A percentile compares a stretch with the other conserved stretches of the same genome.
These are phyloP conservation scores for Oreochromis niloticus DNA, from an alignment of 2,113 vertebrate genomes.

Conservation along the genomic window DNA sequence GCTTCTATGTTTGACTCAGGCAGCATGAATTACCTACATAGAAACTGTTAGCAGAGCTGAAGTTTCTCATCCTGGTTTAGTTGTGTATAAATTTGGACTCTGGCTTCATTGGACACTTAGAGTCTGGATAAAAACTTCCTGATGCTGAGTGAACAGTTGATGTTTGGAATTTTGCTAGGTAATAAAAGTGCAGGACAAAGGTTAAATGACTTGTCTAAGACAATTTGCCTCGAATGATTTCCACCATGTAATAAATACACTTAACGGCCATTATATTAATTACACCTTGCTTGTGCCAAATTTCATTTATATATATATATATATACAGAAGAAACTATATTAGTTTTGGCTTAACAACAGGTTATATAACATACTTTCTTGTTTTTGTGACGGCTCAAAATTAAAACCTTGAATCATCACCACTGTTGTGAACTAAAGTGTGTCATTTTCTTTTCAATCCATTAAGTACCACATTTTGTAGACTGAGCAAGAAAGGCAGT, in stretches of 20 bases:
- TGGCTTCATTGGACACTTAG: background rate
- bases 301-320: background rate
- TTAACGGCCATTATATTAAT: background rate
- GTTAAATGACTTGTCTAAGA: background rate
- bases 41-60: background rate
- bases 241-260: background rate
- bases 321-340: background rate
- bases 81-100: background rate
- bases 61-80: background rate
- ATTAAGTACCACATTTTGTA: background rate
- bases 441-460: background rate
- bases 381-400: background rate
- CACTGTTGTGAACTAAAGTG: background rate
- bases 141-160: background rate
- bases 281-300: background rate
- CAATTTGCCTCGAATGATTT: background rate
- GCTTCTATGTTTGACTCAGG: background rate
- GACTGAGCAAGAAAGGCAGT: background rate
- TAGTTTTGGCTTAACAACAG: background rate
- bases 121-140: background rate
- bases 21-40: background rate
- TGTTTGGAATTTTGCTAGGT: background rate
- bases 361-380: background rate
- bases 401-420: background rate
- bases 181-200: background rate